Evolutionary conservation across 53 echinoderm and acorn worm genomes (phyloP).

Genomic region (Antedon mediterranea): DNA sequence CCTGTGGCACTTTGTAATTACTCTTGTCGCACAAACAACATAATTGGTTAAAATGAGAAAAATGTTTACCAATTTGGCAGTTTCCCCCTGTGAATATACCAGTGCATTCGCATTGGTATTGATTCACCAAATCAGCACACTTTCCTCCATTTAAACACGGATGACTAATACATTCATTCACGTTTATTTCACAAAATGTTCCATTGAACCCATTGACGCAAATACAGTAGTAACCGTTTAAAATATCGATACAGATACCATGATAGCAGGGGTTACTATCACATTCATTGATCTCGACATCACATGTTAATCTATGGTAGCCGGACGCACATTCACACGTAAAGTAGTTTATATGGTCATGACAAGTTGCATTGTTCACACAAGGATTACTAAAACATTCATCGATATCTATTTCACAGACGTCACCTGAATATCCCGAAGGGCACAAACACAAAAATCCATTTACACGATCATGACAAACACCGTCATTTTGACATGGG

Average conservation of each 20-base stretch:
- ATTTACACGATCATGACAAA: background rate
- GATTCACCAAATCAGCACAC: background rate
- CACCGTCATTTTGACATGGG: background rate
- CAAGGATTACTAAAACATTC: conserved; percentile 37
- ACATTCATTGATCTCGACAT: conserved; percentile 10
- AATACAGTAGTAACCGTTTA: background rate
- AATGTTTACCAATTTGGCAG: background rate
- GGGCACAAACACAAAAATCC: background rate
- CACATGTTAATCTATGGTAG: conserved; percentile 14
- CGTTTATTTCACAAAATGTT: background rate
- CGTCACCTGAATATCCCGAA: conserved; percentile 16
- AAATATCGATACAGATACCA: background rate
- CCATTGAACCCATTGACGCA: background rate
- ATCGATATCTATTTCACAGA: conserved; percentile 24
- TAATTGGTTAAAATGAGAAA: background rate
- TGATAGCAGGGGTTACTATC: background rate
- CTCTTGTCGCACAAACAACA: too few species aligned
- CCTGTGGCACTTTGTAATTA: too few species aligned
- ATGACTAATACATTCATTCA: background rate
- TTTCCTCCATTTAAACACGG: background rate
- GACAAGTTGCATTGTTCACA: conserved; percentile 7
- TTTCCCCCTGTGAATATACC: background rate
- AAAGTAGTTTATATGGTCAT: conserved; percentile 15
- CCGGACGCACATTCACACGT: conserved; percentile 15
- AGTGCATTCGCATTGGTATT: background rate